These are phyloP conservation scores for Heteromurus nitidus DNA, from an alignment of 2,888 invertebrate genomes.

Conservation along the genomic window DNA sequence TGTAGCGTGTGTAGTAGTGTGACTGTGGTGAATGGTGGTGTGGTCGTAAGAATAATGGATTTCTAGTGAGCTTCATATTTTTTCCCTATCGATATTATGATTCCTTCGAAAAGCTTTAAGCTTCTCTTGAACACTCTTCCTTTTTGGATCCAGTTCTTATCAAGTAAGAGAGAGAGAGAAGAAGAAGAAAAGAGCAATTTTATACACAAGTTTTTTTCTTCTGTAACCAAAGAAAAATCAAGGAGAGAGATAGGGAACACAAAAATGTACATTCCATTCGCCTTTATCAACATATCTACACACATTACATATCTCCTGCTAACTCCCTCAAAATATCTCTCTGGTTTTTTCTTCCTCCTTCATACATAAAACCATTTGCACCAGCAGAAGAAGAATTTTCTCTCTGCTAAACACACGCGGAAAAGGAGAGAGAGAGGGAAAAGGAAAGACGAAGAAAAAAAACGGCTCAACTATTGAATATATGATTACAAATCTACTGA, in stretches of 20 bases:
- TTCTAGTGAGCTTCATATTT: constrained; percentile 56
- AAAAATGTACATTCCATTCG: constrained; percentile 4
- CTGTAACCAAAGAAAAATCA: constrained; percentile 10
- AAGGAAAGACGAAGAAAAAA: constrained; percentile 4
- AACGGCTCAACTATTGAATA: constrained; percentile 7
- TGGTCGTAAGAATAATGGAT: constrained; percentile 52
- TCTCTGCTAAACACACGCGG: no score
- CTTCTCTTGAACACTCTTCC: not conserved
- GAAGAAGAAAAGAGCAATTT: constrained; percentile 30
- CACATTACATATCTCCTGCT: not conserved
- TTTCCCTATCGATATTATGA: constrained; percentile 27
- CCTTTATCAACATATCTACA: not conserved
- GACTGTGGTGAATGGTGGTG: constrained; percentile 10
- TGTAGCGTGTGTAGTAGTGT: not conserved
- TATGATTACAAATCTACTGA: constrained; percentile 61
- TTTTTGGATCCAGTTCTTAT: constrained; percentile 7
- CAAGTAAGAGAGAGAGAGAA: no score
- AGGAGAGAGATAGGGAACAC: constrained; percentile 3
- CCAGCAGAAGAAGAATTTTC: no score
- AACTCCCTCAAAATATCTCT: not conserved
- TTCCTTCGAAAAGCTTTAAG: constrained; percentile 6
- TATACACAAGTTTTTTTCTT: constrained; percentile 41
- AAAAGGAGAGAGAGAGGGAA: not conserved
- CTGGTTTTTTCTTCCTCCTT: no score
- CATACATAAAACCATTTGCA: constrained; percentile 35